Evolutionary conservation across 2,797 vertebrate species (phyloP), one percentile per base, ranked within the genome.

Genomic region (Phataginus tetradactyla): DNA sequence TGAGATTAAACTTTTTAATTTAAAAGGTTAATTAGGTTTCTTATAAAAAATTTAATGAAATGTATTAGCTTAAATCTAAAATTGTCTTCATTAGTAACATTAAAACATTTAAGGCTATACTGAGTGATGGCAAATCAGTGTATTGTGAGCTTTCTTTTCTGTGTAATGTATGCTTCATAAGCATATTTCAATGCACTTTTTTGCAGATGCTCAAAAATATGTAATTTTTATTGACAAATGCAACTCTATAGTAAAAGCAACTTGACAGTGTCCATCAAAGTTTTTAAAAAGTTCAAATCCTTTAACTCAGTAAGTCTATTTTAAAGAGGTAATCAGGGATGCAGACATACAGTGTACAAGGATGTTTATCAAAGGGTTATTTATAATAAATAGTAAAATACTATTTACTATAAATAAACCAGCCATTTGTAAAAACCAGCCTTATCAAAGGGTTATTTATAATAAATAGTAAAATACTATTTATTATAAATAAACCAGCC

Each of bases 241-340:
- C n/a, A 49, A 39, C n/a, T 81, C 74, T 86, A n/a, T 96, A 27
- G 75, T 83, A 81, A 86, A 91, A 81, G 45, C 18, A 21, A 25
- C 37, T 15, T 49, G 29, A 91, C 1, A 8, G 11, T 87, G 51
- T 95, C 20, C 5, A 7, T 88, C 29, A 64, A n/a, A 29, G 32
- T 27, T 29, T 23, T 87, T 81, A 87, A 63, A 34, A 86, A 72
- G 6, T 45, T 83, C 21, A 1, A 91, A 23, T 69, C 6, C 34
- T 87, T 5, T 74, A 42, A 91, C 37, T 4, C 12, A 64, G 0
- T 37, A 80, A 75, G 9, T 69, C 23, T 61, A 2, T 75, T 80
- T 45, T 91, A 77, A 94, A 72, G 74, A 90, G 53, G n/a, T 71
- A 87, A 69, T 91, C 39, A 69, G 32, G 37, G 21, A 29, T 51